These are phyloP conservation scores for Bergia puertoricense DNA, from an alignment of 92 coral and sea anemone species.

Conservation along the genomic window DNA sequence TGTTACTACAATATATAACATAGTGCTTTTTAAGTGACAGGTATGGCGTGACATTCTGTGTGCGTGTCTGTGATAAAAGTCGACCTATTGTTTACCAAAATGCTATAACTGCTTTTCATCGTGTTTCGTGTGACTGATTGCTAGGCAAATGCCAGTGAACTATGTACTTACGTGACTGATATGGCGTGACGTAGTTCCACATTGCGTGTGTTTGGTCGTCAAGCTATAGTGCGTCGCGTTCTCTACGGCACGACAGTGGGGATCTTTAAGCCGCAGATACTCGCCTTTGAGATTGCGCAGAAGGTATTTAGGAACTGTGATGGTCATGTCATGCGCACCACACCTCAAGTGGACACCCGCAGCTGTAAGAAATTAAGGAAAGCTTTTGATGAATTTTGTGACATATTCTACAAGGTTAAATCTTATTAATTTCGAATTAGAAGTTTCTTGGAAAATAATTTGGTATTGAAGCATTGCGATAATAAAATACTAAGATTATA, in stretches of 20 bases:
- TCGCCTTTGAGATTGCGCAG: slow-evolving; percentile 80
- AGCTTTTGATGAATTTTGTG: not conserved
- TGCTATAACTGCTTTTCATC: too few relatives aligned
- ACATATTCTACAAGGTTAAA: too few relatives aligned
- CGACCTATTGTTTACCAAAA: too few relatives aligned
- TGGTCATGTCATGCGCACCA: slow-evolving; percentile 72
- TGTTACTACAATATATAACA: not conserved
- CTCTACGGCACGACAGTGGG: slow-evolving; percentile 68
- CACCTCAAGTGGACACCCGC: slow-evolving; percentile 75
- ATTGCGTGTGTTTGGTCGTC: slow-evolving; percentile 66
- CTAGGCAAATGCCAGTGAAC: not conserved
- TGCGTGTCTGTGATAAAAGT: too few relatives aligned
- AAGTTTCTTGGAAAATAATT: too few relatives aligned
- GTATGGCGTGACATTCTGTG: too few relatives aligned
- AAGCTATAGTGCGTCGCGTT: slow-evolving; percentile 81
- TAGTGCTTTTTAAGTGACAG: not conserved
- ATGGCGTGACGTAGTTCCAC: slow-evolving; percentile 82
- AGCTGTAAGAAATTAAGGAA: slow-evolving; percentile 43
- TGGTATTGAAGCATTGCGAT: too few relatives aligned
- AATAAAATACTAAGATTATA: too few relatives aligned
- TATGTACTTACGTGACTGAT: slow-evolving; percentile 51
- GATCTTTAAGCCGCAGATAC: slow-evolving; percentile 71
- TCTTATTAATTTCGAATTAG: not conserved
- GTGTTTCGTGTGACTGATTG: not conserved
- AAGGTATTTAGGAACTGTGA: slow-evolving; percentile 78